Conservation (phyloP, 2,797 vertebrate species). For the Danio tinwini region DNA sequence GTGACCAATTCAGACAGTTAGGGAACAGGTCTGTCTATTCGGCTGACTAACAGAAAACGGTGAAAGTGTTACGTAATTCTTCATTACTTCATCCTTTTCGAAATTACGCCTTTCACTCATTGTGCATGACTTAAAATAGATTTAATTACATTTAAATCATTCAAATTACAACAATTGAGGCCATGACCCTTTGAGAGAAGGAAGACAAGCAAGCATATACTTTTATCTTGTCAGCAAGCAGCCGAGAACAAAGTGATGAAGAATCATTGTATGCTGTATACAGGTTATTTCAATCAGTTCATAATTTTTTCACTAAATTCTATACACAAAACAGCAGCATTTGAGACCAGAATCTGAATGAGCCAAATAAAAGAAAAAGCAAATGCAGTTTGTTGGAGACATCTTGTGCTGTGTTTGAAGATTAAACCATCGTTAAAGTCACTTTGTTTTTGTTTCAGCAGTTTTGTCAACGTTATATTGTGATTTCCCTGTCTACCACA, state of each 20-base stretch:
- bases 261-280: background rate
- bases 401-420: background rate
- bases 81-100: slow-evolving; percentile 27
- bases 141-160: slow-evolving; percentile 21
- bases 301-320: background rate
- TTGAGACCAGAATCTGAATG: background rate
- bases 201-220: background rate
- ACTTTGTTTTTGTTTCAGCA: slow-evolving; percentile 35
- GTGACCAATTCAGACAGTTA: background rate
- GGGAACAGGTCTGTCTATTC: background rate
- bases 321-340: background rate
- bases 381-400: background rate
- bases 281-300: background rate
- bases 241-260: background rate
- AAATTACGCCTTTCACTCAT: slow-evolving; percentile 31
- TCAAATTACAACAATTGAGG: background rate
- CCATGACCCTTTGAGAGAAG: slow-evolving; percentile 8
- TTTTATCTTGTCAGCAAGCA: background rate
- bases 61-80: background rate
- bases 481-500: slow-evolving; percentile 52
- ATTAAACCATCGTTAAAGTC: slow-evolving; percentile 33
- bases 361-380: background rate
- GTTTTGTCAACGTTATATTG: slow-evolving; percentile 38
- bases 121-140: slow-evolving; percentile 28
- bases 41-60: background rate